Percentiles rank a stretch among this genome's conserved stretches.
Conservation (phyloP, 1,140 invertebrate genomes). For the Pissodes strobi region DNA sequence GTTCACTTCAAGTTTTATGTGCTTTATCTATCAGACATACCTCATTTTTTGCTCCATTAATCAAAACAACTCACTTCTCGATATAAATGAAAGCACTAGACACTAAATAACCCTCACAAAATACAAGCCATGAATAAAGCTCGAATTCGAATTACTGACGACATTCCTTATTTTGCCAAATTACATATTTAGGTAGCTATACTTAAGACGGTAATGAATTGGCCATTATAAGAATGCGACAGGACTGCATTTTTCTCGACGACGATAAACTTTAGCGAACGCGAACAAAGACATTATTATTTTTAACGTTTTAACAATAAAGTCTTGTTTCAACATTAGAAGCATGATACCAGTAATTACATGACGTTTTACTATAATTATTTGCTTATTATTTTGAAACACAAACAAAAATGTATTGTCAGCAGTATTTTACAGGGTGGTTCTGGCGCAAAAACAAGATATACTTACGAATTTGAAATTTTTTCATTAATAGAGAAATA, state of each 20-base stretch:
- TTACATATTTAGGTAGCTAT: slow-evolving; percentile 25
- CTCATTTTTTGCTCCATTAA: slow-evolving; percentile 9
- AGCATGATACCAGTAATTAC: background rate
- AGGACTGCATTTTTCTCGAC: slow-evolving; percentile 20
- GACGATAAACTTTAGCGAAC: slow-evolving; percentile 8
- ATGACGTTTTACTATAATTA: too few relatives aligned
- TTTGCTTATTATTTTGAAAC: too few relatives aligned
- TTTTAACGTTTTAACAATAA: slow-evolving; percentile 7
- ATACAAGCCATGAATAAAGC: slow-evolving; percentile 7
- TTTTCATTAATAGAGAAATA: too few relatives aligned
- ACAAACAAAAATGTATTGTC: too few relatives aligned
- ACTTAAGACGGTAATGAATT: slow-evolving; percentile 19
- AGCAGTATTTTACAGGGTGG: too few relatives aligned
- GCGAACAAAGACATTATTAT: slow-evolving; percentile 16
- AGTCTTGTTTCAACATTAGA: slow-evolving; percentile 1
- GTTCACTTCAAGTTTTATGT: too few relatives aligned
- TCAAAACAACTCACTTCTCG: slow-evolving; percentile 4
- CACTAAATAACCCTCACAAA: slow-evolving; percentile 2
- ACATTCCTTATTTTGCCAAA: slow-evolving; percentile 27
- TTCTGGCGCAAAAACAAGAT: too few relatives aligned
- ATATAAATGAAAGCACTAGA: slow-evolving; percentile 2
- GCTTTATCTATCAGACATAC: too few relatives aligned
- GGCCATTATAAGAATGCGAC: slow-evolving; percentile 19
- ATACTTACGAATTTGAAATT: too few relatives aligned
- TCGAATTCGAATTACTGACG: slow-evolving; percentile 7